Conservation (phyloP, 1,140 invertebrate genomes). For the Pseudomyrmex pallidus region DNA sequence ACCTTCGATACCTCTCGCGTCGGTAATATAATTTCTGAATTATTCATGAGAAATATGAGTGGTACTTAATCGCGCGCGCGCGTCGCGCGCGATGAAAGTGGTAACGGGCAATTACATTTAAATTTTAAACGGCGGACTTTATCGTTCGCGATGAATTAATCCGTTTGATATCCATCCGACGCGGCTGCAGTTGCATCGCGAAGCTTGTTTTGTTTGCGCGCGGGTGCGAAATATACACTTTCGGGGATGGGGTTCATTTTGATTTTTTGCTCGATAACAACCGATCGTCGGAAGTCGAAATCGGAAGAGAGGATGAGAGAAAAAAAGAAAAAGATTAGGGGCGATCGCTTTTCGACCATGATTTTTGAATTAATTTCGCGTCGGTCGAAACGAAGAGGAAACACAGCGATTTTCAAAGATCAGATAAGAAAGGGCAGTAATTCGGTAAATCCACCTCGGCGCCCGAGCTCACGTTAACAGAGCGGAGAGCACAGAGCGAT, state of each 20-base stretch:
- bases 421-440: conserved; percentile 57
- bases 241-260: conserved; percentile 13
- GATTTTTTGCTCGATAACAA: conserved; percentile 34
- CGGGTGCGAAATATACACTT: not conserved
- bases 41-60: conserved; percentile 66
- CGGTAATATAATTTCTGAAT: conserved; percentile 56
- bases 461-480: conserved; percentile 24
- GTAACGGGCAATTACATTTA: conserved; percentile 65
- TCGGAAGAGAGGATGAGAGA: too few relatives aligned
- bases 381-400: not conserved
- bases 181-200: not conserved
- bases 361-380: not conserved
- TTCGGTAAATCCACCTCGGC: conserved; percentile 34
- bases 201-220: conserved; percentile 42
- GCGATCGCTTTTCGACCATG: not conserved
- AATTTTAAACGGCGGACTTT: conserved; percentile 60
- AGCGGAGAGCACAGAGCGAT: conserved; percentile 19
- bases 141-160: conserved; percentile 42
- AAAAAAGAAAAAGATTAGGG: not conserved
- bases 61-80: conserved; percentile 71
- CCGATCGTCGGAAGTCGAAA: not conserved
- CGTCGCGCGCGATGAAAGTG: conserved; percentile 27
- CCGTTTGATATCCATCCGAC: conserved; percentile 52
- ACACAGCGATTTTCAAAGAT: conserved; percentile 58
- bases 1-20: conserved; percentile 38